A percentile compares a stretch with the other conserved stretches of the same genome.
Conservation (phyloP, 1,140 invertebrate genomes). For the Drosophila eugracilis region DNA sequence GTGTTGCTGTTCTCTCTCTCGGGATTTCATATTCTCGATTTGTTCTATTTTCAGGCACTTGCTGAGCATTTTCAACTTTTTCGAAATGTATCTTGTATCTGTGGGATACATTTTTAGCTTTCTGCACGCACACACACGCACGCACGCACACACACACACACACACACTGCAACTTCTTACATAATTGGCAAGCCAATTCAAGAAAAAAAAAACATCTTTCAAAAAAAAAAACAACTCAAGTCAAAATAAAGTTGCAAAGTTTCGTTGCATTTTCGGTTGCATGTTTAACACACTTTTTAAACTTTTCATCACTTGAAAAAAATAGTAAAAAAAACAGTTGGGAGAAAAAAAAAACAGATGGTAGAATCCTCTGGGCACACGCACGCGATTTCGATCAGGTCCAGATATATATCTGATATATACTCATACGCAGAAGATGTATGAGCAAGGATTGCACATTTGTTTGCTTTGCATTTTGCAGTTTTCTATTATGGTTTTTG, state of each 20-base stretch:
- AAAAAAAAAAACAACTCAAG: conserved; percentile 5
- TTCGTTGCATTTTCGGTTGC: conserved; percentile 29
- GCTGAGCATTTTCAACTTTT: conserved; percentile 27
- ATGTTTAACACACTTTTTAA: conserved; percentile 19
- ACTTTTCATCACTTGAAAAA: conserved; percentile 64
- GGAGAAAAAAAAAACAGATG: conserved; percentile 21
- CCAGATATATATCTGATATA: background rate
- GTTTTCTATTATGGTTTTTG: conserved; percentile 13
- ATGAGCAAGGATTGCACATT: conserved; percentile 4
- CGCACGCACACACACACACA: conserved; percentile 17
- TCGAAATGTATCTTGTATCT: conserved; percentile 62
- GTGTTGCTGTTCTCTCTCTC: conserved; percentile 16
- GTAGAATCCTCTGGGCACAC: conserved; percentile 30
- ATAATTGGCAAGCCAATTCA: conserved; percentile 51
- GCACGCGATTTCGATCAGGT: conserved; percentile 3
- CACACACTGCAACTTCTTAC: conserved; percentile 52
- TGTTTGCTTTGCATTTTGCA: conserved; percentile 18
- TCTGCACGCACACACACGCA: conserved; percentile 45
- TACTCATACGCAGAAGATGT: conserved; percentile 1
- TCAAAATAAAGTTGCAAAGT: conserved; percentile 1
- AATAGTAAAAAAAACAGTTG: conserved; percentile 55
- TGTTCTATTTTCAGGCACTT: conserved; percentile 73
- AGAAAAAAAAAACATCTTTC: conserved; percentile 9
- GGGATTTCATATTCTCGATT: conserved; percentile 19
- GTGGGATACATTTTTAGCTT: conserved; percentile 67